Base-by-base conservation (phyloP, 2,113 vertebrate genomes). In the Triplophysa dalaica region DNA sequence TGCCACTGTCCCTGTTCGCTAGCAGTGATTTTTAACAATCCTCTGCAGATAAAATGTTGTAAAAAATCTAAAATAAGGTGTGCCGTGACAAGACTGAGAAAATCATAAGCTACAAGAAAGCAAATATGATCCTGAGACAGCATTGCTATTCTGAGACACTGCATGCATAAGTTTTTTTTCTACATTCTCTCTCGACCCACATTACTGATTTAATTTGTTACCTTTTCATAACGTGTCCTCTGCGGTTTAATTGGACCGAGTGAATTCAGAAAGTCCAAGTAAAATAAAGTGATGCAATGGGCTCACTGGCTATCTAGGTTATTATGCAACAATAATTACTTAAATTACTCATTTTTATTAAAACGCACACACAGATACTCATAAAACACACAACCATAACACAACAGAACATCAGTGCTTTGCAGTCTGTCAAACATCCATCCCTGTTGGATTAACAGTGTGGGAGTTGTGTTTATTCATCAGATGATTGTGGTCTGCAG, bases 381-480 rank as follows among this genome's bases (percentile, higher is more conserved):
- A 10, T 48, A 13, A 29, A 29, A 29, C 29, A 29, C 29, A 29
- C 29, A 29, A 29, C 29, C 3, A 4, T 29, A 29, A 29, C 29
- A 29, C 4, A 29, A 29, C 29, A 1, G 45, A 48, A 9, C 45
- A 48, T 48, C 9, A 48, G 12, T 11, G 45, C 45, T 11, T 2
- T 54, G 1, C 14, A 16, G 50, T 54, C 14, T 17, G 16, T 6
- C 17, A 6, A 54, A 6, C 9, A 48, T 41, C 33, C 38, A 21
- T 43, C 10, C 64, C 8, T 48, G 64, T 48, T 69, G 65, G n/a
- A 54, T 48, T 26, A 70, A 38, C 24, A 72, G 26, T 21, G 68
- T 45, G 60, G 67, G 68, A 62, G 58, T 5, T n/a, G 45, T 65
- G 64, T 75, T 82, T 81, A 70, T 78, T 52, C 73, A 70, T 75